phyloP scores from a whole-genome alignment of 2,888 invertebrate species.

The Emmelina monodactyla region DNA sequence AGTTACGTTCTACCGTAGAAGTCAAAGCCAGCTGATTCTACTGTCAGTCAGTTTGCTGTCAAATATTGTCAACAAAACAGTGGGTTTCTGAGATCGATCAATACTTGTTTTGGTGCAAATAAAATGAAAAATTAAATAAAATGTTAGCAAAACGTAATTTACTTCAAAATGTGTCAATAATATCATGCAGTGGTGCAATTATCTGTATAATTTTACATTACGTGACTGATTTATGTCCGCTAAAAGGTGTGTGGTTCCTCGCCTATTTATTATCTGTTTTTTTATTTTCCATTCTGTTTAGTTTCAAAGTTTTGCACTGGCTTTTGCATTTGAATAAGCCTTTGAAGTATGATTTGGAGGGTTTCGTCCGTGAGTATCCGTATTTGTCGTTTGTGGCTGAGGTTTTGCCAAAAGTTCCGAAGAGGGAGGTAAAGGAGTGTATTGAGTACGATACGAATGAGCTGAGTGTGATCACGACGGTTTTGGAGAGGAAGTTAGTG shows the following conservation, averaged over 20 bases:
- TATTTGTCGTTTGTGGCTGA: conserved; percentile 24
- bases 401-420: conserved; percentile 26
- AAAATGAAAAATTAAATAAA: too few species aligned
- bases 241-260: conserved; percentile 50
- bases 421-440: conserved; percentile 18
- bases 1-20: too few species aligned
- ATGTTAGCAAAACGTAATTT: conserved; percentile 47
- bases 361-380: conserved; percentile 30
- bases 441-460: conserved; percentile 55
- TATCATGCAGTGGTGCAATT: conserved; percentile 35
- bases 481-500: conserved; percentile 47
- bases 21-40: too few species aligned
- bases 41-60: too few species aligned
- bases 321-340: conserved; percentile 60
- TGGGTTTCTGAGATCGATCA: too few species aligned
- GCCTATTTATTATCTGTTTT: conserved; percentile 44
- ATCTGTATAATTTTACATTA: conserved; percentile 38
- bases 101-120: too few species aligned
- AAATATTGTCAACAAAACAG: too few species aligned
- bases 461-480: conserved; percentile 51
- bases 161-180: conserved; percentile 33
- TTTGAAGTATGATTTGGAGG: conserved; percentile 44
- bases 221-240: conserved; percentile 44
- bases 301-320: conserved; percentile 62
- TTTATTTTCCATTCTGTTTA: conserved; percentile 46